A percentile compares a stretch with the other conserved stretches of the same genome.
Conservation (phyloP, 2,113 vertebrate species). For the Ptychochromis oligacanthus region DNA sequence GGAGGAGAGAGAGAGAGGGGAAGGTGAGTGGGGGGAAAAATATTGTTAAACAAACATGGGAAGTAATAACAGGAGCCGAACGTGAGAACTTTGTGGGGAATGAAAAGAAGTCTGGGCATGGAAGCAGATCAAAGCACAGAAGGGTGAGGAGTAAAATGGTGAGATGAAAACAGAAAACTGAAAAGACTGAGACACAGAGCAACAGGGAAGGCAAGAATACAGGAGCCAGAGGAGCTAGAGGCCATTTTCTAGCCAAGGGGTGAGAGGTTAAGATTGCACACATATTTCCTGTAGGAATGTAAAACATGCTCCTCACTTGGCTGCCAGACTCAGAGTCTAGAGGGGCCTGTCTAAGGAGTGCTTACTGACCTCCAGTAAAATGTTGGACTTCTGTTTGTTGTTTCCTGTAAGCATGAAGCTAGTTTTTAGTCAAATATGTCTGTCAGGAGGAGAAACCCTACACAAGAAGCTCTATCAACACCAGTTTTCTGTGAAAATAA, state of each 20-base stretch:
- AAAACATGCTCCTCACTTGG: neutral
- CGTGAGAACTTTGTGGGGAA: constrained; percentile 26
- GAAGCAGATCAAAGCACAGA: constrained; percentile 63
- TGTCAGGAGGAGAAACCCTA: no score
- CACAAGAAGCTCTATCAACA: neutral
- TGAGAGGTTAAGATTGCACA: constrained; percentile 59
- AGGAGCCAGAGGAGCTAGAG: constrained; percentile 9
- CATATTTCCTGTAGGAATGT: constrained; percentile 47
- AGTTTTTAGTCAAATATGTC: neutral
- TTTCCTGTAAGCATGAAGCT: neutral
- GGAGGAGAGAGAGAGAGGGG: neutral
- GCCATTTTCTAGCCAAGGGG: neutral
- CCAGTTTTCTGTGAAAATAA: neutral
- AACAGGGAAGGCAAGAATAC: constrained; percentile 33
- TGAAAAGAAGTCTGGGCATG: constrained; percentile 64
- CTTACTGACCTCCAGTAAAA: neutral
- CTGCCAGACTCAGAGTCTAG: neutral
- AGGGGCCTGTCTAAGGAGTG: neutral
- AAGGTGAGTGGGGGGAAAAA: constrained; percentile 20
- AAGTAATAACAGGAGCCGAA: constrained; percentile 65
- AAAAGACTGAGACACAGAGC: constrained; percentile 27
- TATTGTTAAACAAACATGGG: constrained; percentile 65
- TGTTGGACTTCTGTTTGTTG: neutral
- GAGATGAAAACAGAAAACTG: constrained; percentile 56
- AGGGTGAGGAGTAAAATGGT: constrained; percentile 49